Conservation (phyloP, 92 coral and sea anemone genomes). For the Parazoanthus swiftii region DNA sequence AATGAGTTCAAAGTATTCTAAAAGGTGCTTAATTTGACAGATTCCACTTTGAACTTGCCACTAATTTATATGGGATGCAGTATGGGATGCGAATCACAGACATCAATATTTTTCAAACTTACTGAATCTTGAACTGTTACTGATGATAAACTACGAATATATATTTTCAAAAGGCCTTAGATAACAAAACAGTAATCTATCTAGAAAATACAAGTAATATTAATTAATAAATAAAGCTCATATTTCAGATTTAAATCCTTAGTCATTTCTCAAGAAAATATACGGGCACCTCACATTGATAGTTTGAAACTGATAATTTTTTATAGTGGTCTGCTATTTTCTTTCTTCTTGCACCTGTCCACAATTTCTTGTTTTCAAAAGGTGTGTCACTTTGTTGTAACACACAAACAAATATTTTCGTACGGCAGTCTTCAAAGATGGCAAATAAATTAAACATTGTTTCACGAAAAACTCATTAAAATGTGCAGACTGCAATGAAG, state of each 20-base stretch:
- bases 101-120: too few relatives aligned
- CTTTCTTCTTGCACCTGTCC: conserved; percentile 12
- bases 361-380: background rate
- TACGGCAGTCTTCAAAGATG: background rate
- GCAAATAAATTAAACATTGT: background rate
- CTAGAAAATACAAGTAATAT: too few relatives aligned
- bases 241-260: background rate
- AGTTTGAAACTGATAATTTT: background rate
- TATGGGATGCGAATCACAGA: too few relatives aligned
- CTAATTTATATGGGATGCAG: too few relatives aligned
- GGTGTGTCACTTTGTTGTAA: conserved; percentile 10
- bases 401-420: conserved; percentile 1
- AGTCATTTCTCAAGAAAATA: background rate
- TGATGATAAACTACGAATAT: too few relatives aligned
- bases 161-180: too few relatives aligned
- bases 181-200: too few relatives aligned
- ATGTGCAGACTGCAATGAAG: background rate
- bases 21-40: too few relatives aligned
- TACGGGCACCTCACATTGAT: background rate
- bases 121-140: too few relatives aligned
- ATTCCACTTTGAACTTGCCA: too few relatives aligned
- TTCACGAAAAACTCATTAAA: background rate
- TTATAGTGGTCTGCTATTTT: background rate
- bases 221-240: too few relatives aligned
- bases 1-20: too few relatives aligned